Conservation (phyloP, 2,888 invertebrate genomes). For the Pomacea canaliculata region DNA sequence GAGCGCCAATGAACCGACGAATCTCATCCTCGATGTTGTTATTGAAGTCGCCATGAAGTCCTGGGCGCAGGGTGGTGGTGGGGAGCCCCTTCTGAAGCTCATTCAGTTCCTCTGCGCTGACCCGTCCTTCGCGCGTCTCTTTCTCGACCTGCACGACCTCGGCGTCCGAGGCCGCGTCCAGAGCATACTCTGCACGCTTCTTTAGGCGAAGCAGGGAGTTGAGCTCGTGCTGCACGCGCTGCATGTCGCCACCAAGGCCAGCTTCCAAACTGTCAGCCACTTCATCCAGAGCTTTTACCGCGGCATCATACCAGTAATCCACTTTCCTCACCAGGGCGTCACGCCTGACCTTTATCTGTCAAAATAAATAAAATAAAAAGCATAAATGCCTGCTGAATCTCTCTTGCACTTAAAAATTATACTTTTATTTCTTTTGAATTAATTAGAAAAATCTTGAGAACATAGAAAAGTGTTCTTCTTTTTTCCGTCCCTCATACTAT, state of each 20-base stretch:
- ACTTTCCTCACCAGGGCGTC: neutral
- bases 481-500: too few relatives aligned
- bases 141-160: constrained; percentile 1
- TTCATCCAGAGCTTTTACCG: neutral
- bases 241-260: constrained; percentile 1
- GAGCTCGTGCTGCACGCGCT: neutral
- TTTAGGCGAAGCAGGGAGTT: constrained; percentile 8
- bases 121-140: constrained; percentile 10
- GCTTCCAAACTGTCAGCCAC: neutral
- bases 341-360: constrained; percentile 1
- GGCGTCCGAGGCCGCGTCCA: neutral
- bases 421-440: too few relatives aligned
- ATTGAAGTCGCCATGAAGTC: neutral
- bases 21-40: constrained; percentile 1
- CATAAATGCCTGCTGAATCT: too few relatives aligned
- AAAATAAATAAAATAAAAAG: neutral
- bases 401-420: too few relatives aligned
- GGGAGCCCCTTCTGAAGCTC: neutral
- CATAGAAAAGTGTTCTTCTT: too few relatives aligned
- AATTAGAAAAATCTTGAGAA: too few relatives aligned
- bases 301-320: neutral
- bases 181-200: neutral
- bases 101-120: neutral
- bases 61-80: neutral
- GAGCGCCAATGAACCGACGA: constrained; percentile 3